Evolutionary conservation across 1,140 invertebrate genomes (phyloP).

Genomic region (Drosophila micromelanica): DNA sequence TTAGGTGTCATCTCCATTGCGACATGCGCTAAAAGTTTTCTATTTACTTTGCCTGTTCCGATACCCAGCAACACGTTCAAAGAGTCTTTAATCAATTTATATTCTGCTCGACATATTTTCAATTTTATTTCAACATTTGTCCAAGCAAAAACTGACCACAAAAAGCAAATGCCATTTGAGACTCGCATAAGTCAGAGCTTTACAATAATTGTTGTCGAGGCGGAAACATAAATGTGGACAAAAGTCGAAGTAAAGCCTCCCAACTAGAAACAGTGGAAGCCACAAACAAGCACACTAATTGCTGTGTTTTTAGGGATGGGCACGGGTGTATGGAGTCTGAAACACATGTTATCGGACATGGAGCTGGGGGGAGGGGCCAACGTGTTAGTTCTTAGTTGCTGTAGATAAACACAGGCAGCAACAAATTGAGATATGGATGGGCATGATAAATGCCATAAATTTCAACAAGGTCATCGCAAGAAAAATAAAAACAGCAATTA

Average conservation of each 20-base stretch:
- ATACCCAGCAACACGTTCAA: not conserved
- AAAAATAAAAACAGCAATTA: slow-evolving; percentile 67
- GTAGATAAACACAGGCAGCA: slow-evolving; percentile 56
- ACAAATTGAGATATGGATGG: slow-evolving; percentile 27
- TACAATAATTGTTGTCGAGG: slow-evolving; percentile 26
- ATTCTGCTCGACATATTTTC: slow-evolving; percentile 5
- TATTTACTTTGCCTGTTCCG: not conserved
- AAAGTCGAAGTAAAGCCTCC: slow-evolving; percentile 16
- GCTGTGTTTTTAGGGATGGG: slow-evolving; percentile 31
- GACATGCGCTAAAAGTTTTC: slow-evolving; percentile 5
- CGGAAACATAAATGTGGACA: slow-evolving; percentile 35
- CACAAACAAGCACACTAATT: slow-evolving; percentile 40
- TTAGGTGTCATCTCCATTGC: not conserved
- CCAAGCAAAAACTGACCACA: slow-evolving; percentile 10
- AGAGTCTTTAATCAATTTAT: slow-evolving; percentile 22
- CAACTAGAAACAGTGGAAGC: slow-evolving; percentile 17
- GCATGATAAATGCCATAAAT: slow-evolving; percentile 69
- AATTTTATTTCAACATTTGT: slow-evolving; percentile 8
- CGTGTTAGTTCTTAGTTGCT: slow-evolving; percentile 49
- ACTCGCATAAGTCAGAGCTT: slow-evolving; percentile 36
- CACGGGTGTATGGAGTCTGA: slow-evolving; percentile 6
- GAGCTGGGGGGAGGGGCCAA: slow-evolving; percentile 15
- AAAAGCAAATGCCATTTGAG: slow-evolving; percentile 15
- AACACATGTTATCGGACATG: slow-evolving; percentile 63
- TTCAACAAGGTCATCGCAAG: slow-evolving; percentile 72